Conservation (phyloP, 2,113 vertebrate genomes). For the Pungitius pungitius region DNA sequence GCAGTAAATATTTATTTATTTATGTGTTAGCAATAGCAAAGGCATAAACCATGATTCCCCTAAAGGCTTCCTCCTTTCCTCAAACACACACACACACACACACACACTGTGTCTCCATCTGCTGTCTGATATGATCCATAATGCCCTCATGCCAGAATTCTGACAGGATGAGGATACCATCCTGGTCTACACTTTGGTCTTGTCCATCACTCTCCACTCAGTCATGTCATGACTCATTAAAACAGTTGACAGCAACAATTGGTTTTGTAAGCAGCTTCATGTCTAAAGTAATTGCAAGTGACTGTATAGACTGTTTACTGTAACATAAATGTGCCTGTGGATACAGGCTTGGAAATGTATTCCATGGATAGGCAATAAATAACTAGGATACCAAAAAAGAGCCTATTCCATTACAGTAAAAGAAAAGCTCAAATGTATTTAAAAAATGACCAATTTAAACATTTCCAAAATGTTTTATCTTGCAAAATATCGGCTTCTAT, state of each 20-base stretch:
- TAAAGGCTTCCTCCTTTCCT: background rate
- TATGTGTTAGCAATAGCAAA: background rate
- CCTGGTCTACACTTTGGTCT: conserved; percentile 24
- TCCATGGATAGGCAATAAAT: no score
- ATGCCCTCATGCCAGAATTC: background rate
- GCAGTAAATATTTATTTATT: no score
- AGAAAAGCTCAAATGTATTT: no score
- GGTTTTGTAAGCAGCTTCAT: conserved; percentile 53
- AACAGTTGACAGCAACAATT: conserved; percentile 32
- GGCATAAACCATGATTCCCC: background rate
- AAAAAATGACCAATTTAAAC: no score
- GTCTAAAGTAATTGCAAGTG: conserved; percentile 56
- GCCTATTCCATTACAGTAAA: no score
- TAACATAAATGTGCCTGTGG: no score
- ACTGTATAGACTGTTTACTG: conserved; percentile 56
- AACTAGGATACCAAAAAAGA: no score
- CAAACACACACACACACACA: background rate
- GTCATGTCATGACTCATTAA: conserved; percentile 52
- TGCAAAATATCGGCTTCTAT: no score
- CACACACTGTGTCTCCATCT: background rate
- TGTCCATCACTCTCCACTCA: conserved; percentile 41
- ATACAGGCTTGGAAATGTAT: no score
- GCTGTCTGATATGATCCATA: conserved; percentile 2
- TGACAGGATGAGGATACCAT: conserved; percentile 1
- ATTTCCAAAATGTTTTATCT: no score